Base-by-base conservation (phyloP, 2,113 vertebrate species). In the Rhea pennata region DNA sequence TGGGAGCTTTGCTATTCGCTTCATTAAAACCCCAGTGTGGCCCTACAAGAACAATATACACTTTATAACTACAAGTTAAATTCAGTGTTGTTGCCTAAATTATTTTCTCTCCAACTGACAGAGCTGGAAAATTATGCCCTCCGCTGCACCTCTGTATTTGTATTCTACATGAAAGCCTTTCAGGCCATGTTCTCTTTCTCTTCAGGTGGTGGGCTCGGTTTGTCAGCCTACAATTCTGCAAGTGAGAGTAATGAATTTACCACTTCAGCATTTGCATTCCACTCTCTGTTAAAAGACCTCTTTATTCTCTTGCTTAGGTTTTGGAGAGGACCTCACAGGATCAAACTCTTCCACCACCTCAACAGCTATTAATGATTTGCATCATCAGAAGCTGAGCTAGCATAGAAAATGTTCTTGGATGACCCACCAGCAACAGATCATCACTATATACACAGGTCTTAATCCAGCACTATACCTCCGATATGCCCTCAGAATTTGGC, bases 371-470 rank as follows among this genome's bases (percentile, higher is more conserved):
- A 64, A 39, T 39, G 46, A 76, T 42, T 59, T 71, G 76, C 31
- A 74, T 50, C 3, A 1, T 17, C 51, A 92, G 78, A 59, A 87
- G 74, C 42, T 71, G 59, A 42, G 48, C 64, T 83, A 92, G 65
- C 64, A 44, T 4, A 86, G 64, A 83, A 93, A 85, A 89, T 36
- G 64, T 74, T 94, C 81, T 91, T 78, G 72, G 71, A 42, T 94
- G 81, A 96, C 84, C 81, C 82, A 78, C 27, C 79, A 92, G 69
- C 54, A 90, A 74, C 50, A 86, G 79, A 78, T 80, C 89, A 89
- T 59, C 51, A 5, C 24, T 83, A 39, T 9, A 66, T 48, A 66
- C 61, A 56, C 54, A 88, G 64, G 22, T 74, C 39, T 92, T 19
- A 64, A 77, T 54, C 71, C 84, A 90, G 10, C 27, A 15, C 64